These are phyloP conservation scores for Coreoperca whiteheadi DNA, from an alignment of 2,113 vertebrate species.

Conservation along the genomic window DNA sequence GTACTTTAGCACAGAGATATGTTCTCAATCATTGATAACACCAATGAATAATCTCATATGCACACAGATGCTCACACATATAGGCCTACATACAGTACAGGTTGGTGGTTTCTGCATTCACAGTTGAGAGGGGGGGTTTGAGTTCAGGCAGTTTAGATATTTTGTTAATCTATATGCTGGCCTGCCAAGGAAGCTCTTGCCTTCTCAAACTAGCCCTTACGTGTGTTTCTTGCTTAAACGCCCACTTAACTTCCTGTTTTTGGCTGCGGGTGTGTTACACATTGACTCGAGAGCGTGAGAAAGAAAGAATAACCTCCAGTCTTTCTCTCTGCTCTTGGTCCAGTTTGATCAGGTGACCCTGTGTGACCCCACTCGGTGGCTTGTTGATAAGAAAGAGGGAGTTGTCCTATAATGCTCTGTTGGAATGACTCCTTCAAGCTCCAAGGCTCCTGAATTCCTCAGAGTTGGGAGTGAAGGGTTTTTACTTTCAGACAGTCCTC, in stretches of 20 bases:
- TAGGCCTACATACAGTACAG: constrained; percentile 55
- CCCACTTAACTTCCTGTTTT: constrained; percentile 64
- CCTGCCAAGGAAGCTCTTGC: constrained; percentile 47
- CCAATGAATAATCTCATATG: constrained; percentile 60
- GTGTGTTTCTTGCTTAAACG: constrained; percentile 34
- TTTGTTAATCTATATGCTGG: constrained; percentile 55
- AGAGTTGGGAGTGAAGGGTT: constrained; percentile 52
- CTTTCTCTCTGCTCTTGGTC: constrained; percentile 46
- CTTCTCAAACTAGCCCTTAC: constrained; percentile 20
- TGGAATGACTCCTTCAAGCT: constrained; percentile 60
- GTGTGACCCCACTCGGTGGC: constrained; percentile 48
- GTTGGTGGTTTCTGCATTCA: constrained; percentile 35
- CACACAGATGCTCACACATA: constrained; percentile 58
- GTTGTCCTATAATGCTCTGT: constrained; percentile 44
- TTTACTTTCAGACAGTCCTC: constrained; percentile 48
- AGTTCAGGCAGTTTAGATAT: constrained; percentile 59
- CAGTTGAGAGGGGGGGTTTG: neutral
- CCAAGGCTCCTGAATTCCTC: constrained; percentile 70
- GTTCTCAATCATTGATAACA: constrained; percentile 63
- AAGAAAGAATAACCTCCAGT: constrained; percentile 37
- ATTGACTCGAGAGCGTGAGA: constrained; percentile 25
- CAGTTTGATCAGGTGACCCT: constrained; percentile 46
- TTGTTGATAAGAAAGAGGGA: constrained; percentile 65
- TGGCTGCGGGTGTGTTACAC: constrained; percentile 27
- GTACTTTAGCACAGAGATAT: constrained; percentile 60